These are phyloP conservation scores for Carassius auratus DNA, from an alignment of 2,113 vertebrate species.

Conservation along the genomic window DNA sequence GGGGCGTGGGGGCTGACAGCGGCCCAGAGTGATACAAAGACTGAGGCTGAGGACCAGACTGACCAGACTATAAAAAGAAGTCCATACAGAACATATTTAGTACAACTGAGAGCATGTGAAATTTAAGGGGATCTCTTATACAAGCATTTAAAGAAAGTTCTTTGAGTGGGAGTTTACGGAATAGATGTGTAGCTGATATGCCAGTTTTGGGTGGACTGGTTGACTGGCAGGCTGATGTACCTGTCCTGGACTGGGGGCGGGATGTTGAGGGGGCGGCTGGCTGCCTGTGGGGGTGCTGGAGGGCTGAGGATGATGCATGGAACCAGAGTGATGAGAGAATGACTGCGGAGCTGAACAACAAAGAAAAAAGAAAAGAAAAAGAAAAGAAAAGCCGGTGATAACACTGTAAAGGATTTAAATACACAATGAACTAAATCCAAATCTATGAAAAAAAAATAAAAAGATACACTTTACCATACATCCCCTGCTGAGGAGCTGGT, in stretches of 20 bases:
- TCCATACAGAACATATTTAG: not conserved
- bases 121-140: not conserved
- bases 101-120: no score
- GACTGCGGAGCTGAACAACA: conserved; percentile 80
- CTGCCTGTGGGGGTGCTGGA: conserved; percentile 89
- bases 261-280: conserved; percentile 88
- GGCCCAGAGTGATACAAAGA: conserved; percentile 88
- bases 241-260: conserved; percentile 90
- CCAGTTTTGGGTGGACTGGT: not conserved
- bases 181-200: not conserved
- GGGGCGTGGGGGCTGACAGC: conserved; percentile 84
- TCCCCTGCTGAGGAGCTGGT: conserved; percentile 81
- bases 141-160: not conserved
- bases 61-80: conserved; percentile 72
- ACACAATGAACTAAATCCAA: not conserved
- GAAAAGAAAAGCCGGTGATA: not conserved
- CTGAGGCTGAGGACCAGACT: conserved; percentile 86
- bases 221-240: conserved; percentile 61
- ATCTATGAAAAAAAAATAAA: not conserved
- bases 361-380: no score
- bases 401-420: not conserved
- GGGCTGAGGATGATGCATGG: conserved; percentile 88
- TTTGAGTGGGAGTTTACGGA: not conserved
- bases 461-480: conserved; percentile 79
- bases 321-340: conserved; percentile 86